These are phyloP conservation scores for Psittacula echo DNA, from an alignment of 2,797 vertebrate genomes.

Conservation along the genomic window DNA sequence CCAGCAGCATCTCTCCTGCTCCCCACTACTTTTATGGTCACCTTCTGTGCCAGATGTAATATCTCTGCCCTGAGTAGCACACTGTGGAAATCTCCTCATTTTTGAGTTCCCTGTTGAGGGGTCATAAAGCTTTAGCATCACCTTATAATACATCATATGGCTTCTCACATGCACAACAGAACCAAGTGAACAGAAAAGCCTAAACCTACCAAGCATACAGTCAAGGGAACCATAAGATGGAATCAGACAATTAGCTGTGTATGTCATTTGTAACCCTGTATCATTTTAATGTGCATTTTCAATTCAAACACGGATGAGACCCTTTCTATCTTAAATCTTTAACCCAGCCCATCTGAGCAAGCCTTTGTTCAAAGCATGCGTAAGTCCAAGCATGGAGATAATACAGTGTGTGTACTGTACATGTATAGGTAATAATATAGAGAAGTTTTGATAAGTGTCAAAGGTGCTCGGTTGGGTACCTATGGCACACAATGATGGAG, in stretches of 20 bases:
- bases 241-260: not conserved
- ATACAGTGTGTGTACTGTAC: no score
- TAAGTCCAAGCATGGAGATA: not conserved
- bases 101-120: not conserved
- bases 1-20: not conserved
- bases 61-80: not conserved
- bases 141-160: not conserved
- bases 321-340: not conserved
- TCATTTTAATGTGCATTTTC: not conserved
- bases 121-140: not conserved
- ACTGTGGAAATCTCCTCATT: not conserved
- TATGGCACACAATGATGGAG: rapidly evolving
- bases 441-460: not conserved
- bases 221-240: not conserved
- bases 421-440: not conserved
- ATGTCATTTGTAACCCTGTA: not conserved
- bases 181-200: not conserved
- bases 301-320: not conserved
- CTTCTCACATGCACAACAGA: not conserved
- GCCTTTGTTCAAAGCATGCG: not conserved
- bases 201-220: not conserved
- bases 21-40: not conserved
- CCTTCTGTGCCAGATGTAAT: not conserved
- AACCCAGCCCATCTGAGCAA: not conserved
- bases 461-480: not conserved